phyloP scores from a whole-genome alignment of 1,140 invertebrate genomes.

The Bombus superbus region DNA sequence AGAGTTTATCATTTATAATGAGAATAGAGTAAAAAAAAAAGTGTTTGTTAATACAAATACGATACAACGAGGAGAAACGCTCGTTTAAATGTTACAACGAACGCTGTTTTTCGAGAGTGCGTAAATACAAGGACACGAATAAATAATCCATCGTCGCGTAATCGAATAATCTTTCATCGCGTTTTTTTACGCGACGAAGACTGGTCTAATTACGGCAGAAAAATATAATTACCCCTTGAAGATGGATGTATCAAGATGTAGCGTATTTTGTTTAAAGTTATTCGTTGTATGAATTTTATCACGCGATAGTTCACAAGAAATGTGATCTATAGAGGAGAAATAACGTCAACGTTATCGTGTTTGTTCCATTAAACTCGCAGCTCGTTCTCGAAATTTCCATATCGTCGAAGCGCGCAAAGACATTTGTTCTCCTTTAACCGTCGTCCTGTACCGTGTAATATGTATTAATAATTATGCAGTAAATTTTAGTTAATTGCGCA shows the following conservation, averaged over 20 bases:
- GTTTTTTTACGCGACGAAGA: not conserved
- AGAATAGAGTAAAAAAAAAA: too few species aligned
- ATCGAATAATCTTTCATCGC: too few species aligned
- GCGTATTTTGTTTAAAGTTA: not conserved
- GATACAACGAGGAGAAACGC: too few species aligned
- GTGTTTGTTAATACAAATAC: too few species aligned
- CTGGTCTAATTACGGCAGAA: not conserved
- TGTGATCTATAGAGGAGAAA: not conserved
- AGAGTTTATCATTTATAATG: too few species aligned
- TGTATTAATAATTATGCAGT: constrained; percentile 45
- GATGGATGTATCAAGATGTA: not conserved
- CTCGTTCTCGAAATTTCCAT: constrained; percentile 23
- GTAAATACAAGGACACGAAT: not conserved
- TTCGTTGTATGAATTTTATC: not conserved
- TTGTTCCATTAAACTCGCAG: constrained; percentile 12
- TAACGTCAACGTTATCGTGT: constrained; percentile 17
- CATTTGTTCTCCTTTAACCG: constrained; percentile 20
- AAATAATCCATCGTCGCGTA: not conserved
- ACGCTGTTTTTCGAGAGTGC: too few species aligned
- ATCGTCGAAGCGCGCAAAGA: constrained; percentile 29
- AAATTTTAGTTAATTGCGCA: constrained; percentile 38
- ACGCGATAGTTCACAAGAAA: not conserved
- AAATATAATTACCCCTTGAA: not conserved
- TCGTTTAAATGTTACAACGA: too few species aligned
- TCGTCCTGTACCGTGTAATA: not conserved